These are phyloP conservation scores for Temnothorax ravouxi DNA, from an alignment of 2,888 invertebrate genomes.

Conservation along the genomic window DNA sequence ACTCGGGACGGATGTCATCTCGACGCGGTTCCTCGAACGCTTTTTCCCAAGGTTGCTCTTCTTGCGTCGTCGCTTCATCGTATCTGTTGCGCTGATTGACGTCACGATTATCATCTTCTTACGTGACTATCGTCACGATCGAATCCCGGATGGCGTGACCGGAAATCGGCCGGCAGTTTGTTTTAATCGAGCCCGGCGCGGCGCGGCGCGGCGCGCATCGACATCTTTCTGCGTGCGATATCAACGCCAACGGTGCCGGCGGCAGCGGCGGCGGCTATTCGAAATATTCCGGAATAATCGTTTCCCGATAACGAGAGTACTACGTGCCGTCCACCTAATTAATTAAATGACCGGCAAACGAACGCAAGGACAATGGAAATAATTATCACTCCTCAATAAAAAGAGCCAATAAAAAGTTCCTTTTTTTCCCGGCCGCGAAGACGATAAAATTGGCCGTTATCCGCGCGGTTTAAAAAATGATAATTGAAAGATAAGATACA, in stretches of 20 bases:
- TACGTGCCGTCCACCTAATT: conserved; percentile 61
- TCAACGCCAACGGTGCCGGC: conserved; percentile 35
- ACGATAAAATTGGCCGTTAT: background rate
- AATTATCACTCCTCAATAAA: conserved; percentile 34
- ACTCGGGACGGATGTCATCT: background rate
- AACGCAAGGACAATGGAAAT: conserved; percentile 21
- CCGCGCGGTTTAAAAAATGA: background rate
- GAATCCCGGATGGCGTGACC: background rate
- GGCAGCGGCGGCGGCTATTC: conserved; percentile 46
- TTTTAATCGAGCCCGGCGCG: conserved; percentile 53
- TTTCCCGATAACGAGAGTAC: conserved; percentile 67
- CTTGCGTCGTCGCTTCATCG: too few relatives aligned
- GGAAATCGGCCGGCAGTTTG: conserved; percentile 31
- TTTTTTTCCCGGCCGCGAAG: background rate
- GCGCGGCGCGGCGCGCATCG: conserved; percentile 44
- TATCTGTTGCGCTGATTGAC: background rate
- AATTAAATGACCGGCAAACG: conserved; percentile 53
- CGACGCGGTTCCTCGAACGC: background rate
- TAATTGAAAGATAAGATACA: conserved; percentile 13
- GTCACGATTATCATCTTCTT: conserved; percentile 15
- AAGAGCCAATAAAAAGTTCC: background rate
- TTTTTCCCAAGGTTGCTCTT: background rate
- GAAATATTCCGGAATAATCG: conserved; percentile 73
- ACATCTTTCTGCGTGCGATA: conserved; percentile 57
- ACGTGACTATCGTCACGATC: background rate